These are phyloP conservation scores for Drosophila takahashii DNA, from an alignment of 1,140 invertebrate species.

Conservation along the genomic window DNA sequence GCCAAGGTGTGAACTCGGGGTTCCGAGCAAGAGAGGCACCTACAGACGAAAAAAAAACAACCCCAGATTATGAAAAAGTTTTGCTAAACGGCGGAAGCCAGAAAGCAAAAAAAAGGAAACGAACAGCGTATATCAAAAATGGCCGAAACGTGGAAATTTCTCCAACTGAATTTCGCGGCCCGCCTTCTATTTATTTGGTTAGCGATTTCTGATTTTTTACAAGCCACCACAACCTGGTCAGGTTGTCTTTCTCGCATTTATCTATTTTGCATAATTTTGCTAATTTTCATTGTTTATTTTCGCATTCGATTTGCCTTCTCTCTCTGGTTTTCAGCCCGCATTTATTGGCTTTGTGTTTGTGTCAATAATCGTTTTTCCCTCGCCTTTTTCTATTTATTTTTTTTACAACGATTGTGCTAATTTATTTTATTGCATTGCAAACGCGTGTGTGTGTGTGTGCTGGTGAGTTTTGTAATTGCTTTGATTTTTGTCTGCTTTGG, in stretches of 20 bases:
- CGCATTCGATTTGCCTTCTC: slow-evolving; percentile 59
- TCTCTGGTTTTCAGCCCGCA: slow-evolving; percentile 21
- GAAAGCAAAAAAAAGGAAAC: slow-evolving; percentile 1
- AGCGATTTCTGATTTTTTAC: slow-evolving; percentile 76
- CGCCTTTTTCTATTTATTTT: slow-evolving; percentile 46
- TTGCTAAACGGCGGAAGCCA: slow-evolving; percentile 53
- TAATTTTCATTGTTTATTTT: slow-evolving; percentile 79
- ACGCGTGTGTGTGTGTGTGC: slow-evolving; percentile 11
- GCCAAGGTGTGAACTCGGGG: slow-evolving; percentile 76
- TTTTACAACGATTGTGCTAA: slow-evolving; percentile 68
- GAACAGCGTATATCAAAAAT: slow-evolving; percentile 55
- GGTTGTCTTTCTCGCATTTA: slow-evolving; percentile 22
- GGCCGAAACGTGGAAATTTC: slow-evolving; percentile 47
- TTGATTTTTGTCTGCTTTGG: slow-evolving; percentile 74
- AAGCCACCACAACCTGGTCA: slow-evolving; percentile 58
- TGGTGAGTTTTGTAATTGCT: slow-evolving; percentile 58
- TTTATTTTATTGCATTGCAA: slow-evolving; percentile 75
- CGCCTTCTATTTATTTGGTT: slow-evolving; percentile 67
- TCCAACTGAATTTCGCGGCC: not conserved
- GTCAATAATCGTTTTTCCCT: slow-evolving; percentile 72
- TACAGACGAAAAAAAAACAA: slow-evolving; percentile 37
- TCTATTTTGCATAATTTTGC: slow-evolving; percentile 79
- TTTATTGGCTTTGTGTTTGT: slow-evolving; percentile 75
- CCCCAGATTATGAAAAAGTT: slow-evolving; percentile 77
- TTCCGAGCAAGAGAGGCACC: slow-evolving; percentile 41